Conservation (phyloP, 2,888 invertebrate genomes). For the Philereme vetulata region DNA sequence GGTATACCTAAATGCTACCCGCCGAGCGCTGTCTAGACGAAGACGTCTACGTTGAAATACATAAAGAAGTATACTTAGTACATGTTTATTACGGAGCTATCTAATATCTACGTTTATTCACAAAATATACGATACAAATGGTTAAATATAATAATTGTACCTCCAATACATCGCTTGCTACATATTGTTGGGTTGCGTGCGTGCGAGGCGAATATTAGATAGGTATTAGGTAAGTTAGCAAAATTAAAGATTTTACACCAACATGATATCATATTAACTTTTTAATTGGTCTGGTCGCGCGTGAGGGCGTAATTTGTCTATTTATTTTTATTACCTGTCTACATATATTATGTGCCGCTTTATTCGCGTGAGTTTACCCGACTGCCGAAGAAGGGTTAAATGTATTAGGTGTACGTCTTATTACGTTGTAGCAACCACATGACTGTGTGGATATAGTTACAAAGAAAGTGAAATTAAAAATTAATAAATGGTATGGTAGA, state of each 20-base stretch:
- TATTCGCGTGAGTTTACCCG: too few species aligned
- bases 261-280: conserved; percentile 48
- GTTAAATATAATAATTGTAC: neutral
- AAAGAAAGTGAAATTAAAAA: too few species aligned
- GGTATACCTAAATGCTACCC: conserved; percentile 17
- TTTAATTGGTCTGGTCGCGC: conserved; percentile 50
- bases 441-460: too few species aligned
- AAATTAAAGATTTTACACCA: conserved; percentile 71
- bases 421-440: too few species aligned
- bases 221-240: conserved; percentile 54
- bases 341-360: conserved; percentile 21
- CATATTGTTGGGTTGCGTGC: conserved; percentile 55
- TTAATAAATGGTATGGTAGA: too few species aligned
- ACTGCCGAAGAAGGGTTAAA: too few species aligned
- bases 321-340: conserved; percentile 23
- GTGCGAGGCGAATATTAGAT: conserved; percentile 53
- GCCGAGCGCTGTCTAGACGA: conserved; percentile 25
- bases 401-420: too few species aligned
- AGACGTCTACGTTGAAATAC: conserved; percentile 17
- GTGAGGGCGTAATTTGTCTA: conserved; percentile 32
- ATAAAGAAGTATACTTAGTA: conserved; percentile 7
- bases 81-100: conserved; percentile 7
- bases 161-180: conserved; percentile 22
- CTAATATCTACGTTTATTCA: neutral
- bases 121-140: neutral